Evolutionary conservation across 2,797 vertebrate genomes (phyloP), one percentile per base, ranked within the genome.

Genomic region (Loriculus beryllinus): DNA sequence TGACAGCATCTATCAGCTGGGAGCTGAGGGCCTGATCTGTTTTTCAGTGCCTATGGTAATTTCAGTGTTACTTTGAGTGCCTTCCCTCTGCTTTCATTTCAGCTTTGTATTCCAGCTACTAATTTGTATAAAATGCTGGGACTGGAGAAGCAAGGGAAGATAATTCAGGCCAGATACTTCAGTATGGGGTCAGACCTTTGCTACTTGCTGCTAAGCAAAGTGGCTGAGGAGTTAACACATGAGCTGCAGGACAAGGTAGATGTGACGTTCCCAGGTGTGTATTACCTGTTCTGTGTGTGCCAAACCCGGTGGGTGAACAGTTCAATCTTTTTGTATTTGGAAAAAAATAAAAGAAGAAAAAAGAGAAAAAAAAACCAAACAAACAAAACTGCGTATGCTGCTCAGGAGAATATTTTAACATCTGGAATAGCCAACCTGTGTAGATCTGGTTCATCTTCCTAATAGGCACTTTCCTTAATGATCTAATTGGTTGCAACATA

Each of bases 71-170:
- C 63, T 82, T n/a, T 28, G 56, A 60, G 68, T 0, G 1, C 8
- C 48, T 67, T 82, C 23, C 33, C n/a, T 57, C 57, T 82, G n/a
- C 84, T 87, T 87, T 81, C 21, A 18, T 22, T 85, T 62, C 56
- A 71, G 25, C 43, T 77, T 89, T 80, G 74, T 82, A 74, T 78
- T 68, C 52, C 48, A 93, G 79, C 17, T 81, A 39, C 52, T 89
- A 35, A 80, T 92, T 92, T 80, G n/a, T 77, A 13, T 29, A 60
- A 92, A 4, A 49, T 82, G 14, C 49, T 14, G 20, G 40, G 31
- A 23, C 4, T 1, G 2, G 43, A 84, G n/a, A 43, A 90, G 42
- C 14, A 45, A 75, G 35, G 52, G 39, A 76, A 43, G 35, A 12
- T 35, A 69, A 91, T 57, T 84, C 65, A 76, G 39, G 19, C 51